Evolutionary conservation across 92 coral and sea anemone species (phyloP).

Genomic region (Zoanthus sociatus): DNA sequence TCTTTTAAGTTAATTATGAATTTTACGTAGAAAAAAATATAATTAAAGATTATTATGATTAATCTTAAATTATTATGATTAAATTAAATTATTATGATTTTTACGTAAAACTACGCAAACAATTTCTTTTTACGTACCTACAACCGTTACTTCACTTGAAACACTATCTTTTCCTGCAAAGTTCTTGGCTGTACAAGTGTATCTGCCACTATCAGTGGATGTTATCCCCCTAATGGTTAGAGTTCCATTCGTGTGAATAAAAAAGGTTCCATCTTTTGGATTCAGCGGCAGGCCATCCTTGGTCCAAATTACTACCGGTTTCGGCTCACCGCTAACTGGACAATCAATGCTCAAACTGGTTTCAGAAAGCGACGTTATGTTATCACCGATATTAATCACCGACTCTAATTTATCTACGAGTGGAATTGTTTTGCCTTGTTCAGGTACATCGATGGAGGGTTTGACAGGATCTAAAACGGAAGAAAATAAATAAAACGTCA

Average conservation of each 20-base stretch:
- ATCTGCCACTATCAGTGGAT: background rate
- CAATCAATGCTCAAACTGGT: slow-evolving; percentile 15
- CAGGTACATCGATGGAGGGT: slow-evolving; percentile 32
- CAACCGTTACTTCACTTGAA: slow-evolving; percentile 33
- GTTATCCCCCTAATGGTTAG: slow-evolving; percentile 21
- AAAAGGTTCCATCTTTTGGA: background rate
- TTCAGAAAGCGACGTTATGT: slow-evolving; percentile 26
- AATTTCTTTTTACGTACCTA: slow-evolving; percentile 18
- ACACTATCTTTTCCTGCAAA: slow-evolving; percentile 28
- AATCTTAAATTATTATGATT: too few relatives aligned
- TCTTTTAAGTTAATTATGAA: too few relatives aligned
- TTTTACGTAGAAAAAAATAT: too few relatives aligned
- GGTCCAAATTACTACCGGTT: slow-evolving; percentile 47
- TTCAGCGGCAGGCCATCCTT: slow-evolving; percentile 37
- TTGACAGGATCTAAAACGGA: slow-evolving; percentile 1
- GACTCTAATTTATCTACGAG: background rate
- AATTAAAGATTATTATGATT: too few relatives aligned
- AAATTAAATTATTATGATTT: too few relatives aligned
- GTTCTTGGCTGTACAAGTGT: slow-evolving; percentile 10
- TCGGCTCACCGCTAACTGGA: slow-evolving; percentile 36
- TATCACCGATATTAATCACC: slow-evolving; percentile 17
- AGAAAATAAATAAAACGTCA: background rate
- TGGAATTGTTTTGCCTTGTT: slow-evolving; percentile 8
- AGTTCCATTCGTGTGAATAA: slow-evolving; percentile 18
- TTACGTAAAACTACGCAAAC: background rate